Evolutionary conservation across 2,888 invertebrate species (phyloP).

Genomic region (Tenthredo notha): DNA sequence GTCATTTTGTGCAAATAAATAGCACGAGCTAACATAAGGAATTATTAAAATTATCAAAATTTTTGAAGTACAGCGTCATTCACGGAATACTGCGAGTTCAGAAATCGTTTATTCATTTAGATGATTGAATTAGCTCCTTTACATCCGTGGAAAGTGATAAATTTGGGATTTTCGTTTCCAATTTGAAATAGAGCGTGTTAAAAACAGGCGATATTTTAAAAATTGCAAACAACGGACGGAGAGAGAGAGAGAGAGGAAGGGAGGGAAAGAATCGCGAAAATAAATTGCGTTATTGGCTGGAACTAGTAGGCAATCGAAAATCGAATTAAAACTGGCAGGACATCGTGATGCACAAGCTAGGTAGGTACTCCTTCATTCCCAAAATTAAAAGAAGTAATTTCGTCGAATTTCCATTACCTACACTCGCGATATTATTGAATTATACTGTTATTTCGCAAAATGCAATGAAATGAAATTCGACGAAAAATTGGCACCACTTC

Average conservation of each 20-base stretch:
- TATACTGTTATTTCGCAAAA: background rate
- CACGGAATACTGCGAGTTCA: no score
- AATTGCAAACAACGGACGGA: background rate
- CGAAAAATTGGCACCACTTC: background rate
- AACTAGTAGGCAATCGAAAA: slow-evolving; percentile 11
- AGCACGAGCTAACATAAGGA: no score
- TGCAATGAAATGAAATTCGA: background rate
- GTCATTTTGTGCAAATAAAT: background rate
- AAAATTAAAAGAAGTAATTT: slow-evolving; percentile 20
- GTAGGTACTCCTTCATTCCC: background rate
- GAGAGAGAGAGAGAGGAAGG: background rate
- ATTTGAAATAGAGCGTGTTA: background rate
- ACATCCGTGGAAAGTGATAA: background rate
- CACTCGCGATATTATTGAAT: background rate
- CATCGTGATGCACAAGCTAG: background rate
- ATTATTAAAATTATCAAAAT: background rate
- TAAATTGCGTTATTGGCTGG: slow-evolving; percentile 7
- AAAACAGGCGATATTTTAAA: slow-evolving; percentile 11
- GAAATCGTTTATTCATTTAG: background rate
- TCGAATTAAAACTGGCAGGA: slow-evolving; percentile 11
- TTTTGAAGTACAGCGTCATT: background rate
- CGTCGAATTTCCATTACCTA: background rate
- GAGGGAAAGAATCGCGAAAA: background rate
- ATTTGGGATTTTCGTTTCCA: background rate
- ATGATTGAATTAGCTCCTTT: background rate